Evolutionary conservation across 35 echinoderm and acorn worm genomes (phyloP).

Genomic region (Amphiura filiformis): DNA sequence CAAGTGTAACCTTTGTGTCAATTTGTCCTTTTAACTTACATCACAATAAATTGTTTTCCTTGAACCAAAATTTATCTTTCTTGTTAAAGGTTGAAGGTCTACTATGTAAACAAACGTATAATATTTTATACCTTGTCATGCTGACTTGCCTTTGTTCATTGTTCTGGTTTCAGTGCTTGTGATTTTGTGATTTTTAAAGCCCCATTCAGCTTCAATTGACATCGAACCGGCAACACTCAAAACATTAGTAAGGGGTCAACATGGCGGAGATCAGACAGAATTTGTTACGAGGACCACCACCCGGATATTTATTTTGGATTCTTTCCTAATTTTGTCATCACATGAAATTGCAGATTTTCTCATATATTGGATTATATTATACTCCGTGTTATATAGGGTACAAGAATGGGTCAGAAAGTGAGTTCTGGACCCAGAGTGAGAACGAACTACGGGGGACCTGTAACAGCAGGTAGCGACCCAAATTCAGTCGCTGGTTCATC

Average conservation of each 20-base stretch:
- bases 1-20: too few species aligned
- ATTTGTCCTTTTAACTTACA: too few species aligned
- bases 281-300: not conserved
- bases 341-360: not conserved
- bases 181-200: not conserved
- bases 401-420: constrained; percentile 93
- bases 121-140: too few species aligned
- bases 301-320: constrained; percentile 15
- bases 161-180: too few species aligned
- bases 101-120: too few species aligned
- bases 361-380: not conserved
- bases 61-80: too few species aligned
- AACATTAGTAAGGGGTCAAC: constrained; percentile 6
- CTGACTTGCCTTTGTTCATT: too few species aligned
- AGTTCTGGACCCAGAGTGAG: constrained; percentile 85
- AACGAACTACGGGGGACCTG: constrained; percentile 55
- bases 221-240: constrained; percentile 2
- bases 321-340: not conserved
- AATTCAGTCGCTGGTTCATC: constrained; percentile 22
- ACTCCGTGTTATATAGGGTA: not conserved
- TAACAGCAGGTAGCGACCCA: constrained; percentile 2
- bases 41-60: too few species aligned
- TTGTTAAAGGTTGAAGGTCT: too few species aligned
- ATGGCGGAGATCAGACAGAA: not conserved
- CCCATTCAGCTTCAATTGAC: not conserved